Base-by-base conservation (phyloP, 2,888 invertebrate genomes). In the Orthosia cruda region DNA sequence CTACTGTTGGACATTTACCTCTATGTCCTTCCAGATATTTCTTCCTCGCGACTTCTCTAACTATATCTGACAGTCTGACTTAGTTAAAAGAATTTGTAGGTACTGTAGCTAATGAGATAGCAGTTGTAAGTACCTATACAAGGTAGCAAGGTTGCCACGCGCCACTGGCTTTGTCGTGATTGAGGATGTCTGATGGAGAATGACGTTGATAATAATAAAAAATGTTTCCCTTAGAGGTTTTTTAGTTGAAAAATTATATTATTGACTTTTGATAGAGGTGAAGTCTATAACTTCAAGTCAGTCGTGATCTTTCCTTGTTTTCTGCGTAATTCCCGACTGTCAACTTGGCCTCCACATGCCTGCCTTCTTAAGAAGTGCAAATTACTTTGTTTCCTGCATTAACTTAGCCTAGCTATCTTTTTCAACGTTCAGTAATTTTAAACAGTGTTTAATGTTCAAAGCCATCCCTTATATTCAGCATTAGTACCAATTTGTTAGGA, bases 141-240 rank as follows among this genome's bases (percentile, higher is more conserved):
- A 52, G 12, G 52, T 47, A 15, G 32, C 86, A 88, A 85, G 88
- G 84, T 72, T 76, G 62, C 50, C 62, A 77, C 63, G 77, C 87
- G 26, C 70, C 71, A 72, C 58, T 76, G 77, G 64, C 55, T 86
- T 74, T 45, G 61, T 62, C 32, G 50, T 59, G 16, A 32, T 58
- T 32, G 12, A 68, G 32, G 7, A 52, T 62, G 40, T 58, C 61
- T 58, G n/a, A 58, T 20, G 32, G 59, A n/a, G 18, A 13, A 58
- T 68, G 61, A 71, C 61, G 59, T 80, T 26, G 5, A 66, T 3
- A 47, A 59, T 20, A 40, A 26, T 65, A 54, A 67, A 82, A 49
- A 79, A 54, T 23, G 5, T 23, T 20, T 20, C 7, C 16, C 9
- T 4, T n/a, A 20, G 13, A 45, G 12, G 70, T 65, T 59, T 69